These are phyloP conservation scores for Hypanus sabinus DNA, from an alignment of 2,113 vertebrate genomes.

Conservation along the genomic window DNA sequence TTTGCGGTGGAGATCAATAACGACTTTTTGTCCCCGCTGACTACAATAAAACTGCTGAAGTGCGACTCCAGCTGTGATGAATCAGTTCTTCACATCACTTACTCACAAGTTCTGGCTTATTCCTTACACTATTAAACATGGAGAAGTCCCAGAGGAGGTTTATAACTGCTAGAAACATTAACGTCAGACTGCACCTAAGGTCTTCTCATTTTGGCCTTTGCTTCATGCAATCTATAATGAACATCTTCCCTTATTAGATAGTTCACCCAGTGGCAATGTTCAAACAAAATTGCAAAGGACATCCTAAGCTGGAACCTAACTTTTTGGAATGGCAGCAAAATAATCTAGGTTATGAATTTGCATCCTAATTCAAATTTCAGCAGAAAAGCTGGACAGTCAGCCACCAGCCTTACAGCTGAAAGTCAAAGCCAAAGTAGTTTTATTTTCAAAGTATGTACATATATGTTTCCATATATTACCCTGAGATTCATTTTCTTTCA, in stretches of 20 bases:
- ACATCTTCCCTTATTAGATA: neutral
- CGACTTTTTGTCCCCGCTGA: neutral
- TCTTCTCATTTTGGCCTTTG: neutral
- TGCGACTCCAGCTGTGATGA: neutral
- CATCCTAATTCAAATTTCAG: neutral
- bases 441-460: too few species aligned
- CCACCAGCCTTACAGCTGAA: neutral
- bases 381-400: neutral
- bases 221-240: neutral
- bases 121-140: neutral
- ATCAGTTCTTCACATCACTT: constrained; percentile 1
- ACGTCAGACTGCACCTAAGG: neutral
- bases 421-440: too few species aligned
- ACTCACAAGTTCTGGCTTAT: neutral
- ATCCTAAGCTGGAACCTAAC: neutral
- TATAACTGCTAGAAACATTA: neutral
- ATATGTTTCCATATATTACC: too few species aligned
- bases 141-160: neutral
- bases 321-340: neutral
- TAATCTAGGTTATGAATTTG: neutral
- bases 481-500: too few species aligned
- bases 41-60: neutral
- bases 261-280: neutral
- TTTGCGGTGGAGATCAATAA: neutral
- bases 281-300: neutral